Percentiles rank a stretch among this genome's conserved stretches.
phyloP scores from a whole-genome alignment of 2,888 invertebrate genomes.

The Sinohyriopsis cumingii region DNA sequence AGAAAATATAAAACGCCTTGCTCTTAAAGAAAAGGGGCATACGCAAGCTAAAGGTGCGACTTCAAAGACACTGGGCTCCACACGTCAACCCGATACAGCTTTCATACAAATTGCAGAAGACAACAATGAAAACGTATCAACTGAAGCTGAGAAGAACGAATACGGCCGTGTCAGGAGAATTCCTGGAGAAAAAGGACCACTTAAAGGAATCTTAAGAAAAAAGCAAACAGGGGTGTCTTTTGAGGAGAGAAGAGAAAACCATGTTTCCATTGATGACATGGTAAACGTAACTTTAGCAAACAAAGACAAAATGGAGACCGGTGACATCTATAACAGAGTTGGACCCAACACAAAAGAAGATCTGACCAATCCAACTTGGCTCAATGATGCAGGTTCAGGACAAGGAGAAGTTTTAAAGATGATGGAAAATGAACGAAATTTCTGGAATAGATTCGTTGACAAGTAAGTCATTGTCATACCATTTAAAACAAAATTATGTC shows the following conservation, averaged over 20 bases:
- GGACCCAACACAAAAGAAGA: conserved; percentile 35
- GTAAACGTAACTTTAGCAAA: too few species aligned
- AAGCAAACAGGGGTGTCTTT: neutral
- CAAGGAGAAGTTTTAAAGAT: conserved; percentile 45
- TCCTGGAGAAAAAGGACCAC: too few species aligned
- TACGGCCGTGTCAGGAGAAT: neutral
- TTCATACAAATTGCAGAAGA: conserved; percentile 21
- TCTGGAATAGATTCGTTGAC: conserved; percentile 93
- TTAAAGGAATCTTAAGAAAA: conserved; percentile 1
- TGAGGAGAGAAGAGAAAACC: too few species aligned
- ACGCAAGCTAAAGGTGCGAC: neutral
- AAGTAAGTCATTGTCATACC: conserved; percentile 29
- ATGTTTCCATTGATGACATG: too few species aligned
- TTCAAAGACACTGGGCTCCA: conserved; percentile 21
- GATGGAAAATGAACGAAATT: conserved; percentile 81
- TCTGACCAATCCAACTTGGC: conserved; percentile 57
- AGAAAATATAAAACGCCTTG: neutral
- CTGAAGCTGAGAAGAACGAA: neutral
- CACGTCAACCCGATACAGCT: neutral
- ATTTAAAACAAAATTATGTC: too few species aligned
- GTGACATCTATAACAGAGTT: neutral
- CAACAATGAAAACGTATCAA: neutral
- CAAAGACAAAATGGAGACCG: too few species aligned
- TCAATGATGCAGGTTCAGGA: conserved; percentile 50
- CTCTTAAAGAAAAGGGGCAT: too few species aligned